Evolutionary conservation across 2,113 vertebrate species (phyloP).

Genomic region (Grantiella picta): DNA sequence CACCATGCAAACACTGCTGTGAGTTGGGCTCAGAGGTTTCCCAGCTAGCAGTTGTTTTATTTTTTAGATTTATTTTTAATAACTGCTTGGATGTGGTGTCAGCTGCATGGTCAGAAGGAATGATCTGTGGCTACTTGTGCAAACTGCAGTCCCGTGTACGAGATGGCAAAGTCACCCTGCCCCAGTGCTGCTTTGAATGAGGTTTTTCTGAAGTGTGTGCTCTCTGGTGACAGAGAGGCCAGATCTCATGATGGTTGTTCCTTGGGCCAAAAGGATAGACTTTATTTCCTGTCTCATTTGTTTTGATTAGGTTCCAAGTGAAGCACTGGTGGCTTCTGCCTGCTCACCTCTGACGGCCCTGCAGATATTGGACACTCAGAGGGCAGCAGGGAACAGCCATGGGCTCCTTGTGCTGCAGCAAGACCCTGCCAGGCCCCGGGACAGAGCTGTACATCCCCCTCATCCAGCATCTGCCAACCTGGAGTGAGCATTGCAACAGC

Average conservation of each 20-base stretch:
- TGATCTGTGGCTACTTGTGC: neutral
- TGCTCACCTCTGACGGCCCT: neutral
- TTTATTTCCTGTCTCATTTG: neutral
- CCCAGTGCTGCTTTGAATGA: neutral
- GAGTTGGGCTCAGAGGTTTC: neutral
- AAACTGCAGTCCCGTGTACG: neutral
- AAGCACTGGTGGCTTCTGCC: neutral
- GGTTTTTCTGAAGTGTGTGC: neutral
- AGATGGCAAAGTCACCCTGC: neutral
- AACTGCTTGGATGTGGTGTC: neutral
- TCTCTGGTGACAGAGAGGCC: neutral
- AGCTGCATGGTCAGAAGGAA: neutral
- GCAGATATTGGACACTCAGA: neutral
- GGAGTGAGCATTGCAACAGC: neutral
- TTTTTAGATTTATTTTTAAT: neutral
- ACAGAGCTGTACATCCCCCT: neutral
- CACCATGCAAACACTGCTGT: fast-evolving
- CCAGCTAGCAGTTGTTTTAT: neutral
- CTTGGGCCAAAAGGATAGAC: neutral
- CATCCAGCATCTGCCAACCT: neutral
- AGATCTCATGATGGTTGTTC: neutral
- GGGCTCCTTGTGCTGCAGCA: neutral
- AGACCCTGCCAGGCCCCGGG: fast-evolving
- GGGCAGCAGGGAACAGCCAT: neutral
- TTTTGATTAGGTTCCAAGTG: neutral